Evolutionary conservation across 2,797 vertebrate genomes (phyloP), one percentile per base, ranked within the genome.

Genomic region (Eulemur mongoz): DNA sequence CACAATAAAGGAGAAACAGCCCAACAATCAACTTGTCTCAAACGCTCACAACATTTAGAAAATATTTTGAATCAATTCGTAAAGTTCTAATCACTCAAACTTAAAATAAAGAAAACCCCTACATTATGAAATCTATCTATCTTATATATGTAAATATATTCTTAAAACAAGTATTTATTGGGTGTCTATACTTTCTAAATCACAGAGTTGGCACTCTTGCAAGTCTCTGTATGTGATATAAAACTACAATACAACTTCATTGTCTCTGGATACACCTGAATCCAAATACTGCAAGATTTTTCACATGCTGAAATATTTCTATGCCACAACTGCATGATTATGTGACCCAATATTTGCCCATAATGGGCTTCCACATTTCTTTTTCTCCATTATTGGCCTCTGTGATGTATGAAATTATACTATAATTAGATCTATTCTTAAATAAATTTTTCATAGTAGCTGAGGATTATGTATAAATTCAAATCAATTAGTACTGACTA

Each of bases 351-450:
- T 76, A 93, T 67, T 94, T 13, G 11, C 65, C 80, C 92, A 80
- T 54, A 91, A 90, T 61, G 61, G 32, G 23, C 14, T 84, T 72
- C 38, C 30, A 65, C 40, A 50, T 96, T 96, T 90, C 48, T 89
- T 67, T 95, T 95, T 75, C 73, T 92, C 15, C 83, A 72, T 69
- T 82, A 78, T 38, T 91, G 52, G 32, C 92, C n/a, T 94, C 82
- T 96, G 52, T 84, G 80, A 94, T 73, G 5, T 69, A 82, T 70
- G 7, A 20, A 93, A 82, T 93, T 93, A 90, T 61, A 76, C n/a
- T 80, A 73, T 13, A 91, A 20, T 76, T 78, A 94, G 11, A 91
- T 61, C 72, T 91, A 95, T 27, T 95, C 4, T 93, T 96, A 94
- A 85, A 84, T 79, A 91, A 10, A 72, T 82, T 93, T 94, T 79